Percentiles rank a stretch among this genome's conserved stretches.
Evolutionary conservation across 2,113 vertebrate genomes (phyloP).

Genomic region (Penelope pileata): DNA sequence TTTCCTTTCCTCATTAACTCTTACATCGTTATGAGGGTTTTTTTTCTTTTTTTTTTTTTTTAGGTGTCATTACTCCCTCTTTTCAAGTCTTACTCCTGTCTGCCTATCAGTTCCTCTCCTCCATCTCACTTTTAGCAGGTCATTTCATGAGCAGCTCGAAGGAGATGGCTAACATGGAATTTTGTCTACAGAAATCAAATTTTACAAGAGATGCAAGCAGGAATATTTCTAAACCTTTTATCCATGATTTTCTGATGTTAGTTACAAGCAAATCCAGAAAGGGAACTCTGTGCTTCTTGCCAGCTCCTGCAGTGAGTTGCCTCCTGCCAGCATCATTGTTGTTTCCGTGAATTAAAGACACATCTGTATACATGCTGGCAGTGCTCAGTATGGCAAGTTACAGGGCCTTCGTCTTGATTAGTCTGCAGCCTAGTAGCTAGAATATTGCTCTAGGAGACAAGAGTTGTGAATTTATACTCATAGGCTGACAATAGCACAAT

Average conservation of each 20-base stretch:
- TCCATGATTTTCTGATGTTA: not conserved
- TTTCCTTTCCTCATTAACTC: not conserved
- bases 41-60: not conserved
- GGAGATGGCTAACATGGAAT: not conserved
- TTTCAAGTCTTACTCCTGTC: not conserved
- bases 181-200: not conserved
- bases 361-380: not conserved
- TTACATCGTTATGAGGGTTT: not conserved
- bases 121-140: not conserved
- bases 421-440: not conserved
- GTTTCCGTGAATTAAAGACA: not conserved
- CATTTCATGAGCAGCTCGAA: not conserved
- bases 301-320: not conserved
- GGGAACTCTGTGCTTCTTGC: not conserved
- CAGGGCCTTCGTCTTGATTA: accelerated
- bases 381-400: not conserved
- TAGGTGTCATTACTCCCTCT: not conserved
- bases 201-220: not conserved
- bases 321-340: not conserved
- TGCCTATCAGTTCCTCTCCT: not conserved
- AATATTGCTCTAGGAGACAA: not conserved
- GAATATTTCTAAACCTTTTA: not conserved
- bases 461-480: not conserved
- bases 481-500: not conserved
- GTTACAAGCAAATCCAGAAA: not conserved